Evolutionary conservation across 2,888 invertebrate genomes (phyloP).

Genomic region (Fabriciana adippe): DNA sequence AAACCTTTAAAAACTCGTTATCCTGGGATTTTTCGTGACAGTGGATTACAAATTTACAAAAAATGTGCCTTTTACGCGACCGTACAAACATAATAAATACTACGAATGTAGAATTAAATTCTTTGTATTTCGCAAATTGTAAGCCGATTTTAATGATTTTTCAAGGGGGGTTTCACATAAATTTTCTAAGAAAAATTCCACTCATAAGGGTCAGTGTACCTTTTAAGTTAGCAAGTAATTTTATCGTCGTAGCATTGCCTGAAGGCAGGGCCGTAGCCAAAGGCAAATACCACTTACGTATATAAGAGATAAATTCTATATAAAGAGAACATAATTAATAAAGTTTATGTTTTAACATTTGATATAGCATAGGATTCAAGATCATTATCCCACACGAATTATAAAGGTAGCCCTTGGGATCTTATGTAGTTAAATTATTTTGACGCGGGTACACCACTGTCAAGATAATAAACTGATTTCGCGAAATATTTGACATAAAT

Average conservation of each 20-base stretch:
- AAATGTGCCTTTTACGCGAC: conserved; percentile 43
- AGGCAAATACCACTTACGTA: no score
- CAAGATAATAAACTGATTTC: conserved; percentile 27
- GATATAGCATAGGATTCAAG: conserved; percentile 16
- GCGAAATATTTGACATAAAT: conserved; percentile 17
- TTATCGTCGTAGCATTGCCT: no score
- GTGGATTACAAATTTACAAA: conserved; percentile 57
- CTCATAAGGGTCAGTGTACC: no score
- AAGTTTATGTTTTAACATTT: background rate
- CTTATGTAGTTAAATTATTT: conserved; percentile 26
- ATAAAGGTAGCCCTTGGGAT: conserved; percentile 28
- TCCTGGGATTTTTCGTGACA: conserved; percentile 49
- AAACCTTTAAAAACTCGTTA: conserved; percentile 54
- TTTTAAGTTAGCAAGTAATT: no score
- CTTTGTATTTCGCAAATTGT: background rate
- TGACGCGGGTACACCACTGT: conserved; percentile 31
- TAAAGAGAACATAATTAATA: no score
- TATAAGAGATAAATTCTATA: no score
- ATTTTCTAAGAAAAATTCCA: no score
- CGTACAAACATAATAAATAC: conserved; percentile 25
- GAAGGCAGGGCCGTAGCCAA: no score
- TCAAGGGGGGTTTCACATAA: no score
- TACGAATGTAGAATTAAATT: conserved; percentile 12
- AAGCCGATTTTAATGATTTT: no score
- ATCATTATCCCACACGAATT: conserved; percentile 28